Base-by-base conservation (phyloP, 2,888 invertebrate genomes). In the Elgonia sp. region DNA sequence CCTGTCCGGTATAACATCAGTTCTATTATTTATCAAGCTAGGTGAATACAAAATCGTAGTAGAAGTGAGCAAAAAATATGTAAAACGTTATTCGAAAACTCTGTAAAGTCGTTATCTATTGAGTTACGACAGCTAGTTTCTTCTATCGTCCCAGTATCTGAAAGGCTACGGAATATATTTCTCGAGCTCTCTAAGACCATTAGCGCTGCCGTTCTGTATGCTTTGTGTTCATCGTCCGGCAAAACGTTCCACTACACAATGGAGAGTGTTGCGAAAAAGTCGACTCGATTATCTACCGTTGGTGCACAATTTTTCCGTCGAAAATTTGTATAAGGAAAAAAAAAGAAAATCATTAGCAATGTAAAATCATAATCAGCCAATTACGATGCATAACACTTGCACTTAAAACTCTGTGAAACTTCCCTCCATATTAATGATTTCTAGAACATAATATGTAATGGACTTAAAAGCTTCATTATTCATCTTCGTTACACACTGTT, bases 211-310 rank as follows among this genome's bases (percentile, higher is more conserved):
- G 67, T 89, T 81, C 72, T 86, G 85, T 89, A 88, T 91, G 90
- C 92, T 93, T 93, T 92, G 92, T 93, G 92, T 92, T 93, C 93
- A 92, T 91, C 88, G 92, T 90, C 92, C 92, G 92, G 92, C 89
- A 92, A 93, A 93, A 93, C 92, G 93, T 84, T 90, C 89, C 89
- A 84, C 89, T 88, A 88, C 84, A 92, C 91, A 92, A 93, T 92
- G 88, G 81, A 39, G 76, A 79, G 53, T 75, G 63, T 88, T 89
- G 84, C 88, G 82, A 82, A 84, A 87, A 82, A 67, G 70, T 65
- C 76, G 75, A 18, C 73, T 70, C 83, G 75, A 80, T 84, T 79
- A 83, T 85, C 82, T 81, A 53, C 55, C 42, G 65, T 46, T 21
- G 80, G 53, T 73, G 73, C 81, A 67, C 55, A 85, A 81, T 67